Conservation (phyloP, 2,888 invertebrate genomes). For the Leucania comma region DNA sequence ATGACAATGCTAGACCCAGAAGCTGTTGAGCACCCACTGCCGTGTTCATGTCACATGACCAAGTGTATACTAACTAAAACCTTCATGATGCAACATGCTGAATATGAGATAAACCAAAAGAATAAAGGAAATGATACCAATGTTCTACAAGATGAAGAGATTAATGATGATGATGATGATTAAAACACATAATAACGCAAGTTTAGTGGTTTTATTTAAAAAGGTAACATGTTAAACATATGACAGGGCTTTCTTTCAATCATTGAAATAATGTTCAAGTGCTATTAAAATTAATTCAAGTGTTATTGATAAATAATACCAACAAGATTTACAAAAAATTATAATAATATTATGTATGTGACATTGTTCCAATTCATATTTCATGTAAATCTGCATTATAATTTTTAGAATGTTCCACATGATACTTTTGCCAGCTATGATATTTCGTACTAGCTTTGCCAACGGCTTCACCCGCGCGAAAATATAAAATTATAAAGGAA, state of each 20-base stretch:
- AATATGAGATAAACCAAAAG: constrained; percentile 59
- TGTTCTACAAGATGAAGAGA: constrained; percentile 73
- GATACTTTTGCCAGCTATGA: no score
- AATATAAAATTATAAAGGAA: no score
- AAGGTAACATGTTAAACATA: not conserved
- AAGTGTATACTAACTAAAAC: constrained; percentile 94
- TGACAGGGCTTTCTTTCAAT: not conserved
- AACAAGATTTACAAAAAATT: not conserved
- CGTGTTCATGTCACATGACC: constrained; percentile 94
- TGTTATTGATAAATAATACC: not conserved
- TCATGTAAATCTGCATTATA: not conserved
- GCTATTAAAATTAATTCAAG: not conserved
- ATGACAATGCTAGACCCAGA: constrained; percentile 93
- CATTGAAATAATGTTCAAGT: not conserved
- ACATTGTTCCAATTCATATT: not conserved
- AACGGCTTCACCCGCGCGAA: no score
- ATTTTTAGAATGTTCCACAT: not conserved
- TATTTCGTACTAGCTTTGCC: no score
- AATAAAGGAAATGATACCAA: constrained; percentile 42
- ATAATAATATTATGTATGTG: not conserved
- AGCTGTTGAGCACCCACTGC: constrained; percentile 93
- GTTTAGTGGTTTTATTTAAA: constrained; percentile 29
- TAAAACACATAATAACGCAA: constrained; percentile 26
- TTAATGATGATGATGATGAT: constrained; percentile 64
- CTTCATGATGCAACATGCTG: constrained; percentile 89